A percentile compares a stretch with the other conserved stretches of the same genome.
Evolutionary conservation across 2,888 invertebrate species (phyloP).

Genomic region (Pemphredon lugubris): DNA sequence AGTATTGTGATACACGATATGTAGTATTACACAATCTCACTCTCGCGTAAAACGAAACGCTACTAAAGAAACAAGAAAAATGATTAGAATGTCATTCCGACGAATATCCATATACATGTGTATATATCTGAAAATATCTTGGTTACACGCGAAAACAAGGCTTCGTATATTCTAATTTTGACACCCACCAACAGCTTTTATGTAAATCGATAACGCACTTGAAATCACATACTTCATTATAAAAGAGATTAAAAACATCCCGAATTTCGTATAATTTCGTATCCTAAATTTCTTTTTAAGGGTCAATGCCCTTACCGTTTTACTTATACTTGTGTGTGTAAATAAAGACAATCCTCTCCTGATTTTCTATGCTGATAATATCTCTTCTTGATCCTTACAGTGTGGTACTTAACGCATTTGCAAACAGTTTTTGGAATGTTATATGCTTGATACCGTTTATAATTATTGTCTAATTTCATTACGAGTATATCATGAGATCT

Average conservation of each 20-base stretch:
- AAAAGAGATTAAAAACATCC: constrained; percentile 20
- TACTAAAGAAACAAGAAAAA: constrained; percentile 19
- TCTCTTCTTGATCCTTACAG: constrained; percentile 33
- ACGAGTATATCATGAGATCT: constrained; percentile 32
- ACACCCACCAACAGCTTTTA: constrained; percentile 7
- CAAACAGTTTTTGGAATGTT: constrained; percentile 37
- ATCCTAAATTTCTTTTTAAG: constrained; percentile 10
- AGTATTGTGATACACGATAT: constrained; percentile 26
- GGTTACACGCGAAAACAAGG: constrained; percentile 11
- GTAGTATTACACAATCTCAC: constrained; percentile 20
- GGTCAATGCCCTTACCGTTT: constrained; percentile 13
- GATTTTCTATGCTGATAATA: constrained; percentile 37
- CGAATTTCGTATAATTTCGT: constrained; percentile 17
- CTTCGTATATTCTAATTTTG: constrained; percentile 16
- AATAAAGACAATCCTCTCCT: constrained; percentile 47
- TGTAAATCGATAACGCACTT: constrained; percentile 28
- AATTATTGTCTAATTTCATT: constrained; percentile 30
- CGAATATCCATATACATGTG: constrained; percentile 14
- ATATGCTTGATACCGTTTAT: constrained; percentile 39
- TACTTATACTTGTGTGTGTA: constrained; percentile 34
- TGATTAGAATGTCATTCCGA: constrained; percentile 9
- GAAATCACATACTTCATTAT: constrained; percentile 7
- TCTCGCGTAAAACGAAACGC: constrained; percentile 13
- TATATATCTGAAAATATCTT: constrained; percentile 3
- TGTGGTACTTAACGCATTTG: constrained; percentile 43